Base-by-base conservation (phyloP, 2,797 vertebrate species). In the Neoniphon sammara region DNA sequence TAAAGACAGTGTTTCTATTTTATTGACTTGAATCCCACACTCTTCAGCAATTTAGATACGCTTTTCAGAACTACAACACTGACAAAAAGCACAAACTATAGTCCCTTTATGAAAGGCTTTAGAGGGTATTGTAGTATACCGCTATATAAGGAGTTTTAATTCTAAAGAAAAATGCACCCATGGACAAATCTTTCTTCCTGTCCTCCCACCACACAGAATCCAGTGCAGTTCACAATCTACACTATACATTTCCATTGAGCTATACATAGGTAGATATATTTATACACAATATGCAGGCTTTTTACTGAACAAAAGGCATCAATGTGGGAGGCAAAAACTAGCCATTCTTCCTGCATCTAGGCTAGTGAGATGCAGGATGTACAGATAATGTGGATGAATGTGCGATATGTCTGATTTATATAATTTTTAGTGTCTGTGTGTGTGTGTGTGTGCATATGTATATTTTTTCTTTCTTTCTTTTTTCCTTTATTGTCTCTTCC, bases 251-350 rank as follows among this genome's bases (percentile, higher is more conserved):
- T 77, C 76, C 63, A 68, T 53, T 65, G 69, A 68, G 73, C 60
- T 80, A 47, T 39, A 80, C 73, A 72, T 53, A 44, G 54, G 59
- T 4, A 30, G 77, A 69, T 80, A 74, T 75, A 77, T 87, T 80
- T 84, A 85, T 59, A 74, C 79, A 77, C 78, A 84, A 82, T 70
- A 20, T 70, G 55, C 18, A 31, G 59, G 73, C 42, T 66, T 83
- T 55, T 49, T 57, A 44, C 18, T 10, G 18, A 68, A 79, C 65
- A 80, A 79, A 83, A 83, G 62, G 42, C 34, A 50, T 60, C 23
- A 31, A 61, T 58, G 78, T 83, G 75, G 78, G 75, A 77, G 70
- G 77, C 14, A 4, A 52, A 58, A 11, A 34, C 3, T 11, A 27
- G 50, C 66, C 52, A 2, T 12, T 56, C 15, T 15, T 66, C 18